These are phyloP conservation scores for Sebastolobus alascanus DNA, from an alignment of 2,797 vertebrate species.

Conservation along the genomic window DNA sequence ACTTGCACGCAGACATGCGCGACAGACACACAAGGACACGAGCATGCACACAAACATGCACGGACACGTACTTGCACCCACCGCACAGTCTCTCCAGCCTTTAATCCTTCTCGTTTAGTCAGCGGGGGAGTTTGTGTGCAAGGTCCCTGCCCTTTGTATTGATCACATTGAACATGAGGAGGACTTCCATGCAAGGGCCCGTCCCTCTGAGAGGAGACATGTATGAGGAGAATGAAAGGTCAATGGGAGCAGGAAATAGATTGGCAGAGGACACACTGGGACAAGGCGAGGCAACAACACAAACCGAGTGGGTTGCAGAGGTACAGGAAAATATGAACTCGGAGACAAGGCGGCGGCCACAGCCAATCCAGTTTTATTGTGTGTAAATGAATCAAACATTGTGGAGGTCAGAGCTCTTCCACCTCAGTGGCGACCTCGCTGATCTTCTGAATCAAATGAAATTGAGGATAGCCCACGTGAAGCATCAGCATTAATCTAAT, in stretches of 20 bases:
- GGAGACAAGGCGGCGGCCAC: constrained; percentile 47
- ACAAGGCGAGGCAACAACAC: constrained; percentile 54
- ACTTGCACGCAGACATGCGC: constrained; percentile 15
- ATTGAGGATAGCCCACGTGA: constrained; percentile 67
- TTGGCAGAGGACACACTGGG: constrained; percentile 62
- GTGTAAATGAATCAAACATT: constrained; percentile 77
- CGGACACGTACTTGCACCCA: constrained; percentile 51
- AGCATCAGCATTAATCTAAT: constrained; percentile 80
- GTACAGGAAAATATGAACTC: constrained; percentile 57
- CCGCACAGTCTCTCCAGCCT: constrained; percentile 54
- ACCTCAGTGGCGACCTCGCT: constrained; percentile 64
- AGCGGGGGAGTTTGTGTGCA: constrained; percentile 70
- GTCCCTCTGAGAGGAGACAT: constrained; percentile 71
- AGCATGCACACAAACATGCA: constrained; percentile 50
- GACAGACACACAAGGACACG: constrained; percentile 45
- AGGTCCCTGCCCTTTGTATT: constrained; percentile 81
- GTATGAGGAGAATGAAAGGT: constrained; percentile 76
- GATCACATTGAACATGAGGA: constrained; percentile 80
- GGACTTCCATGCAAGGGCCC: constrained; percentile 64
- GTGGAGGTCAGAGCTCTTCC: constrained; percentile 73
- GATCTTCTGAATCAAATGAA: constrained; percentile 77
- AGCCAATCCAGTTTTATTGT: constrained; percentile 68
- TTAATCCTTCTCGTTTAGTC: constrained; percentile 77
- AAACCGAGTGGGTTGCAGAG: constrained; percentile 43
- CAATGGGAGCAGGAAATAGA: constrained; percentile 70